These are phyloP conservation scores for Chromobotia macracanthus DNA, from an alignment of 2,797 vertebrate genomes.

Conservation along the genomic window DNA sequence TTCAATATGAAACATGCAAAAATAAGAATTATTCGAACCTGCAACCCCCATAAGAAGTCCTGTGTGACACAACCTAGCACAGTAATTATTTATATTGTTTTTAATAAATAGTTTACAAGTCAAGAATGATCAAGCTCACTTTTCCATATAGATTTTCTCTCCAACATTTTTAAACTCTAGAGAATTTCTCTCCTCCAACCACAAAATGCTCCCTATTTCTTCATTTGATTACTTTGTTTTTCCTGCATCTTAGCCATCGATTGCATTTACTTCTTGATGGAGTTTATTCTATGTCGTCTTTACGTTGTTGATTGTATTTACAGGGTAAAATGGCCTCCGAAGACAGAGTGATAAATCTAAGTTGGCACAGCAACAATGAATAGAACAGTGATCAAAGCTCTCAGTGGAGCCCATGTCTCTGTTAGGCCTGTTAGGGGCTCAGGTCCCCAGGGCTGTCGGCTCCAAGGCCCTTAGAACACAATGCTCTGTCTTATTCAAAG, in stretches of 20 bases:
- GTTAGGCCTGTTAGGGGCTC: constrained; percentile 38
- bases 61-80: background rate
- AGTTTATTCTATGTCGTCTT: constrained; percentile 25
- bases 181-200: background rate
- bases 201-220: constrained; percentile 17
- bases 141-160: constrained; percentile 13
- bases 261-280: constrained; percentile 14
- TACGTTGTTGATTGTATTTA: constrained; percentile 33
- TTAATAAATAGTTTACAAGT: background rate
- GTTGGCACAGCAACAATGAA: constrained; percentile 46
- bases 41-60: background rate
- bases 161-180: background rate
- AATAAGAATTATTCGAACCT: background rate
- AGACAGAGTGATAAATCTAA: constrained; percentile 44
- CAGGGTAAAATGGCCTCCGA: constrained; percentile 22
- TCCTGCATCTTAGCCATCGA: constrained; percentile 6
- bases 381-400: constrained; percentile 42
- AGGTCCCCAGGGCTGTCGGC: constrained; percentile 24
- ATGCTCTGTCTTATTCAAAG: constrained; percentile 44
- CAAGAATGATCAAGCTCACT: background rate
- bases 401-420: constrained; percentile 5
- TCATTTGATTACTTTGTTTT: constrained; percentile 35
- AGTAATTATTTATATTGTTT: background rate
- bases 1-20: too few species aligned
- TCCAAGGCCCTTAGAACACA: constrained; percentile 26